Percentiles rank a stretch among this genome's conserved stretches.
phyloP scores from a whole-genome alignment of 2,113 vertebrate genomes.

The Benitochromis conjunctus region DNA sequence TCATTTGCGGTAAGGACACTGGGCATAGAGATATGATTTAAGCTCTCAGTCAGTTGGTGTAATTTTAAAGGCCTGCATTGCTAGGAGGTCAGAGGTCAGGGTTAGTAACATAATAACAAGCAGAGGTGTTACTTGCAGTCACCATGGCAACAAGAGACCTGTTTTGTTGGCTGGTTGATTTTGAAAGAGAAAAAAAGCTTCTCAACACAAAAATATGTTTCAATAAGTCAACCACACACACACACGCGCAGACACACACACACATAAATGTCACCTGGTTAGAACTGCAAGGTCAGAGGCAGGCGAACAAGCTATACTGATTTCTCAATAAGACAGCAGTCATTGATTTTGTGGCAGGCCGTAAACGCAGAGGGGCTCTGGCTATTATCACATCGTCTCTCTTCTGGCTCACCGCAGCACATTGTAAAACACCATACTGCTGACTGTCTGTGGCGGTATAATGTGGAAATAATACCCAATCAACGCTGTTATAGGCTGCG shows the following conservation, averaged over 20 bases:
- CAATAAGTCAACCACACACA: background rate
- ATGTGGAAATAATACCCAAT: background rate
- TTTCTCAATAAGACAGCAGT: background rate
- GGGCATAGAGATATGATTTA: background rate
- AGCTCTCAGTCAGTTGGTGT: background rate
- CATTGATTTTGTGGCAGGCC: constrained; percentile 38
- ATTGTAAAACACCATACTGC: background rate
- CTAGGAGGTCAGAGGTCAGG: background rate
- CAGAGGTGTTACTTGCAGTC: background rate
- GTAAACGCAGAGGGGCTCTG: background rate
- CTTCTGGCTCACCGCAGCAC: background rate
- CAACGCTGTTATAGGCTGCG: background rate
- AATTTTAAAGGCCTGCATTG: background rate
- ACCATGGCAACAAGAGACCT: constrained; percentile 3
- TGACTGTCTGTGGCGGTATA: background rate
- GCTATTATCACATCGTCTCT: constrained; percentile 7
- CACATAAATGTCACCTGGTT: background rate
- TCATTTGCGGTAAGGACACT: background rate
- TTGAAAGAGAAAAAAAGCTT: background rate
- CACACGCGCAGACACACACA: too few species aligned
- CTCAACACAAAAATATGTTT: background rate
- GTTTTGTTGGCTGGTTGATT: background rate
- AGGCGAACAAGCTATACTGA: background rate
- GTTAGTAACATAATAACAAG: background rate
- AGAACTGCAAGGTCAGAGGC: background rate